A percentile compares a stretch with the other conserved stretches of the same genome.
Conservation (phyloP, 2,113 vertebrate species). For the Gallinago undulata region DNA sequence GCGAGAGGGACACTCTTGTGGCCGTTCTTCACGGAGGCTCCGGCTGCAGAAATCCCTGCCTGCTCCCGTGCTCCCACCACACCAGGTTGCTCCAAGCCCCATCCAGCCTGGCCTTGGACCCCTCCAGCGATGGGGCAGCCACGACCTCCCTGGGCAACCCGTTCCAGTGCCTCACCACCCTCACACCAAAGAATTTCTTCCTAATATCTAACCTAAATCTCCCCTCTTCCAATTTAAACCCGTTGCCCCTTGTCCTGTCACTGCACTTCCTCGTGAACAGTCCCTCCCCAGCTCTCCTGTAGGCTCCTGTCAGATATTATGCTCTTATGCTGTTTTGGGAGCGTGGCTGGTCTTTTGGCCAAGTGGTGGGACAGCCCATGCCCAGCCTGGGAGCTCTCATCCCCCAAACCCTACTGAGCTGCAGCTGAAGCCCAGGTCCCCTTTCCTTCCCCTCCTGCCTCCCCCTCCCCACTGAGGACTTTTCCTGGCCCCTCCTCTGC, state of each 20-base stretch:
- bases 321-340: background rate
- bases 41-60: background rate
- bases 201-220: no score
- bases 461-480: background rate
- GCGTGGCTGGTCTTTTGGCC: background rate
- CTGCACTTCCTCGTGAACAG: no score
- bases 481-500: background rate
- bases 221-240: no score
- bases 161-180: no score
- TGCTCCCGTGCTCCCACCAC: background rate
- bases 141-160: no score
- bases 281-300: no score
- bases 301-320: no score
- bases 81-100: no score
- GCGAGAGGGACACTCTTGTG: background rate
- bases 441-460: background rate
- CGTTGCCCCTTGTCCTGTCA: no score
- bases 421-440: background rate
- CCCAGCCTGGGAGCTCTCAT: background rate
- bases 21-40: background rate
- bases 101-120: no score
- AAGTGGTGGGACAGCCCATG: rapidly evolving
- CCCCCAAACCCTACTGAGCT: background rate
- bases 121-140: no score
- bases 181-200: no score